Percentiles rank a stretch among this genome's conserved stretches.
Evolutionary conservation across 2,888 invertebrate species (phyloP).

Genomic region (Zelleria hepariella): DNA sequence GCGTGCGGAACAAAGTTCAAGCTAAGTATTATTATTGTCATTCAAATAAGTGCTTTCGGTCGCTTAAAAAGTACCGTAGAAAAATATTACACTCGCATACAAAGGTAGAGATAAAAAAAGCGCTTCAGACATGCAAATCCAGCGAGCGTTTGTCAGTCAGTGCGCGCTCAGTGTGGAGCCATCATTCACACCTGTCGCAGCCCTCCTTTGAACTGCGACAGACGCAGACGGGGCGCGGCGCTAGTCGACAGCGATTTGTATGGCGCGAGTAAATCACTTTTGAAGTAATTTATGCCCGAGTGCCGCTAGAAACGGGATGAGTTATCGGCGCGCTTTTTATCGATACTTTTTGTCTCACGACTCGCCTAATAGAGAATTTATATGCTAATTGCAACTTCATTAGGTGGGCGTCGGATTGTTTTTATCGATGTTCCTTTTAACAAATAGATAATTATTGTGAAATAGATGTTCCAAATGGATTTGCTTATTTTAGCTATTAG

Average conservation of each 20-base stretch:
- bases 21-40: neutral
- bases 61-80: neutral
- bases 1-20: neutral
- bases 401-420: neutral
- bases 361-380: neutral
- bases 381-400: neutral
- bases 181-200: constrained; percentile 53
- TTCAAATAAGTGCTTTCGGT: neutral
- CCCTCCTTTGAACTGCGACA: constrained; percentile 32
- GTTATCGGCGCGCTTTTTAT: neutral
- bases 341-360: constrained; percentile 1
- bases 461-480: neutral
- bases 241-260: constrained; percentile 57
- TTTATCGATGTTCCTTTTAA: neutral
- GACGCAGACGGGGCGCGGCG: constrained; percentile 48
- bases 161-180: constrained; percentile 33
- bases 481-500: neutral
- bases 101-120: neutral
- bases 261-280: constrained; percentile 63
- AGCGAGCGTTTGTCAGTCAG: constrained; percentile 45
- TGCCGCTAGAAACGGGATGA: neutral
- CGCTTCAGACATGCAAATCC: constrained; percentile 3
- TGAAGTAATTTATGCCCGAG: constrained; percentile 57
- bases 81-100: neutral
- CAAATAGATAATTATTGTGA: neutral